Base-by-base conservation (phyloP, 1,140 invertebrate species). In the Antheraea mylitta region DNA sequence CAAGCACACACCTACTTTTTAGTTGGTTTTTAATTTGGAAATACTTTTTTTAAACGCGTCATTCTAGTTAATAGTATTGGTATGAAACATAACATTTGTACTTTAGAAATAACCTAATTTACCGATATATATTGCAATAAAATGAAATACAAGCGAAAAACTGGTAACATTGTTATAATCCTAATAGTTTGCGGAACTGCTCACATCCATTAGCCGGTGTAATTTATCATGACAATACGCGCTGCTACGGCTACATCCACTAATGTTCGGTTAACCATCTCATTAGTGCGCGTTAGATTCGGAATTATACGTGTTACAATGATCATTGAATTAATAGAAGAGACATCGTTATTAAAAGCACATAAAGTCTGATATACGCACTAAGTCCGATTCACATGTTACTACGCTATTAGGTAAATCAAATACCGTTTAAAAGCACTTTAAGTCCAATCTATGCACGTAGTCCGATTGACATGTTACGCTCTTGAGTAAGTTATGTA, bases 241-340 rank as follows among this genome's bases (percentile, higher is more conserved):
- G 66, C 67, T 45, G 66, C 22, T 37, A 61, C 59, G 62, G 63
- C 53, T 66, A 68, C 68, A 71, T 58, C 71, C 71, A 76, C 68
- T 76, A 76, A 76, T 71, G 74, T 60, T 67, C 71, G 74, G 74
- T 76, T 76, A 76, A 76, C 74, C 74, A 76, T 71, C 74, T 76
- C 74, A 76, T 76, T 76, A 76, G 74, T 68, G 74, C 71, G 61
- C 71, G 69, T 73, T 76, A 76, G 74, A 77, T 74, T 74, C 68
- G 69, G 72, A 72, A 73, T 74, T 77, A 74, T 72, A 63, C 66
- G 58, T 58, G 62, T 63, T 11, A 69, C 74, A 37, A n/a, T 30
- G 69, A 70, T 59, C 38, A 22, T 58, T 62, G 45, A 11, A 19
- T 38, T 18, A 22, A 59, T 70, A 66, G 68, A 67, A 67, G 45